A percentile compares a stretch with the other conserved stretches of the same genome.
Evolutionary conservation across 30 jellyfish, hydroid and myxozoan species (phyloP).

Genomic region (Turritopsis dohrnii): DNA sequence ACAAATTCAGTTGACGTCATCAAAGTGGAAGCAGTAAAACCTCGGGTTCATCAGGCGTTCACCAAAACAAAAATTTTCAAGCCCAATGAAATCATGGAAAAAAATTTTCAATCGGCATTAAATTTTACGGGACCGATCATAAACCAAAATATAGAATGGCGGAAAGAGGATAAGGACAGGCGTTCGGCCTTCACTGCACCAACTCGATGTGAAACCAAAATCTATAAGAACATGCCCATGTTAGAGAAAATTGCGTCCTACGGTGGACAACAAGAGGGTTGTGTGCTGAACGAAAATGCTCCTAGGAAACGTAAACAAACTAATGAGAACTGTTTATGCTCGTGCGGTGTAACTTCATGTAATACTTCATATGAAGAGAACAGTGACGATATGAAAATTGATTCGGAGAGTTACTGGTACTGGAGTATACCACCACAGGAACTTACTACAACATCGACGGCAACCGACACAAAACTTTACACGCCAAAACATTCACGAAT

Average conservation of each 20-base stretch:
- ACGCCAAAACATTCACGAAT: slow-evolving; percentile 5
- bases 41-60: background rate
- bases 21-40: background rate
- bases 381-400: background rate
- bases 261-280: background rate
- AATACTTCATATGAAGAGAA: background rate
- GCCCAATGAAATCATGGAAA: background rate
- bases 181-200: slow-evolving; percentile 1
- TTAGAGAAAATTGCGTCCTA: background rate
- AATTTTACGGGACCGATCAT: background rate
- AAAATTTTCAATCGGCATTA: slow-evolving; percentile 11
- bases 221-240: background rate
- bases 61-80: slow-evolving; percentile 1
- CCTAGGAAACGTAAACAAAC: background rate
- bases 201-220: background rate
- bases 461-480: background rate
- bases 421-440: slow-evolving; percentile 12
- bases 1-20: background rate
- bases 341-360: background rate
- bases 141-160: background rate
- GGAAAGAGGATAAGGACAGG: background rate
- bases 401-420: background rate
- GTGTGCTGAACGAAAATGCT: background rate
- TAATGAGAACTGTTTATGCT: background rate
- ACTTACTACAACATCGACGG: background rate